Conservation (phyloP, 2,888 invertebrate species). For the Panzeria rudis region DNA sequence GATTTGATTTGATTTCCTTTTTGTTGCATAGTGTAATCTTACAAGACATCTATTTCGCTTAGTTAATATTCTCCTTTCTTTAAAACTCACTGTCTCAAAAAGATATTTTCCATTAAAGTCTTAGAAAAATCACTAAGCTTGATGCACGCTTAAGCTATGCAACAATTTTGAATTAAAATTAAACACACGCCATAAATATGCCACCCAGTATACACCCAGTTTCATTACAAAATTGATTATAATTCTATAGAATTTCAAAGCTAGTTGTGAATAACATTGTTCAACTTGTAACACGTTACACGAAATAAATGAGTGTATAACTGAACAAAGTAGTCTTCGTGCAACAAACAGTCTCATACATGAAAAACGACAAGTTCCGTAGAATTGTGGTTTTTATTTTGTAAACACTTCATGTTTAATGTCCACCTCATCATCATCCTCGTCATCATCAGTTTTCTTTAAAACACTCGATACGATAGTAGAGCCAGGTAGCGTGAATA, state of each 20-base stretch:
- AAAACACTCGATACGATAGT: conserved; percentile 18
- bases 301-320: conserved; percentile 14
- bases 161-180: conserved; percentile 18
- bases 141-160: background rate
- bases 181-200: conserved; percentile 25
- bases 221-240: conserved; percentile 64
- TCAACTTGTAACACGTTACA: conserved; percentile 40
- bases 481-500: conserved; percentile 5
- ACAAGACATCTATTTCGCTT: background rate
- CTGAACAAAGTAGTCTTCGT: background rate
- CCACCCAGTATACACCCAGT: conserved; percentile 61
- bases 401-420: conserved; percentile 60
- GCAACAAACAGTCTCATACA: background rate
- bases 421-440: conserved; percentile 69
- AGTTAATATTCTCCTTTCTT: background rate
- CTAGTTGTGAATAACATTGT: conserved; percentile 32
- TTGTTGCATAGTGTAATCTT: no score
- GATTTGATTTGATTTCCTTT: no score
- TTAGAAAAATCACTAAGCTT: background rate
- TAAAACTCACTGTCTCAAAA: background rate
- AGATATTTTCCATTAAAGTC: background rate
- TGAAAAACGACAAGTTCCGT: conserved; percentile 45
- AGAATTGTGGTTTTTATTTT: conserved; percentile 28
- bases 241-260: conserved; percentile 59
- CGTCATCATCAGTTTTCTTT: conserved; percentile 64